Base-by-base conservation (phyloP, 2,888 invertebrate genomes). In the Archaeoteleia sp. region DNA sequence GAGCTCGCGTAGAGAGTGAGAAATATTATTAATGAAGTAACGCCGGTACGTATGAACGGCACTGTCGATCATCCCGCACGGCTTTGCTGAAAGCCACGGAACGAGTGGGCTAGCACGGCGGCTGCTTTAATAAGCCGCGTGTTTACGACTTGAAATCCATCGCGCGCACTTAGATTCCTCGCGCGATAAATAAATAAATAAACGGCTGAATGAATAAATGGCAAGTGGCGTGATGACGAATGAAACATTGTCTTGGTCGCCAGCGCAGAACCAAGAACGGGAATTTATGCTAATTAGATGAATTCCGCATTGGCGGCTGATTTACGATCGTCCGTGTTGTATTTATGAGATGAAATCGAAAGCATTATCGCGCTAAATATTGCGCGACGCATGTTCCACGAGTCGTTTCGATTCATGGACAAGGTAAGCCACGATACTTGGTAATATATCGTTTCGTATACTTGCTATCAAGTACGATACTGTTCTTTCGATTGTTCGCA, bases 1-100 rank as follows among this genome's bases (percentile, higher is more conserved):
- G 62, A 32, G 55, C 60, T 17, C 62, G 23, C 54, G 30, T 32
- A 42, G 34, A 5, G 42, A 32, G 53, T 55, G 49, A 45, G 57
- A 69, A 61, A 65, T 67, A 67, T 67, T 69, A 70, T 72, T 69
- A 71, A 73, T 73, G 70, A 70, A 72, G 68, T 63, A 48, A 62
- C 58, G 62, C 61, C 54, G 55, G 57, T 39, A 40, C 51, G 63
- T 43, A 54, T 54, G 57, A 57, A 46, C 25, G 46, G 30, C 37
- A 43, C 48, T 66, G 60, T 51, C 66, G 66, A 57, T 57, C 58
- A 66, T 66, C 57, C 53, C 20, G 39, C 46, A 48, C 54, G 66
- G 58, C 42, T 15, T 53, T 30, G 35, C 58, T 35, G 23, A 53
- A 53, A 53, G 46, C 46, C 53, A 51, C 40, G 48, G 42, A 49